Conservation (phyloP, 2,888 invertebrate genomes). For the Clitarchus hookeri region DNA sequence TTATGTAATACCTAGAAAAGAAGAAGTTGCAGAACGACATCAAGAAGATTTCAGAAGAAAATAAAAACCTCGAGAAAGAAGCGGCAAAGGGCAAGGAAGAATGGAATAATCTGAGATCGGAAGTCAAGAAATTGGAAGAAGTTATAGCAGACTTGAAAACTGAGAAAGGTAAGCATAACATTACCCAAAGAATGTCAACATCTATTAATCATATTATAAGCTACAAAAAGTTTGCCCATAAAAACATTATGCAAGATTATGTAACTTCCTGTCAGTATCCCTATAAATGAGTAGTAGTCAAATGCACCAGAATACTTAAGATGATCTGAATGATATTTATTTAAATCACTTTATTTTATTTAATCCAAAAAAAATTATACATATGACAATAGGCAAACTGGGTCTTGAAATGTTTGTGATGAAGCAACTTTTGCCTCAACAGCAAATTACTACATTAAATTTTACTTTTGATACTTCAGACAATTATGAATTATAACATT, state of each 20-base stretch:
- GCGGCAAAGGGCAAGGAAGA: conserved; percentile 59
- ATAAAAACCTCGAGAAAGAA: conserved; percentile 65
- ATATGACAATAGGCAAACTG: no score
- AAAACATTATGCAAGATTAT: no score
- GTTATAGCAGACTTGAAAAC: conserved; percentile 59
- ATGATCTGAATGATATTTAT: no score
- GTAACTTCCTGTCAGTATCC: conserved; percentile 47
- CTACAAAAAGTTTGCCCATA: no score
- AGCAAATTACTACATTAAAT: no score
- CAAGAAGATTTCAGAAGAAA: conserved; percentile 58
- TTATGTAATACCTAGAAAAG: conserved; percentile 47
- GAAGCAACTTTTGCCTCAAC: no score
- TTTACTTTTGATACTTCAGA: no score
- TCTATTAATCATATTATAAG: conserved; percentile 47
- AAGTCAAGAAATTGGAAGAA: conserved; percentile 38
- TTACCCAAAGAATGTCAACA: conserved; percentile 37
- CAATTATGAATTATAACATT: no score
- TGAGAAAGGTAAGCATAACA: conserved; percentile 61
- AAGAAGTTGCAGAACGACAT: conserved; percentile 58
- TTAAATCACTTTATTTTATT: no score
- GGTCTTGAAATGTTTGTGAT: no score
- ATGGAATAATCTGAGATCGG: neutral
- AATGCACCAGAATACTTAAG: conserved; percentile 39
- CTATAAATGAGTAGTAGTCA: conserved; percentile 47
- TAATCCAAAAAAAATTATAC: no score